These are phyloP conservation scores for Clavelina lepadiformis DNA, from an alignment of 23 tunicate genomes.

Conservation along the genomic window DNA sequence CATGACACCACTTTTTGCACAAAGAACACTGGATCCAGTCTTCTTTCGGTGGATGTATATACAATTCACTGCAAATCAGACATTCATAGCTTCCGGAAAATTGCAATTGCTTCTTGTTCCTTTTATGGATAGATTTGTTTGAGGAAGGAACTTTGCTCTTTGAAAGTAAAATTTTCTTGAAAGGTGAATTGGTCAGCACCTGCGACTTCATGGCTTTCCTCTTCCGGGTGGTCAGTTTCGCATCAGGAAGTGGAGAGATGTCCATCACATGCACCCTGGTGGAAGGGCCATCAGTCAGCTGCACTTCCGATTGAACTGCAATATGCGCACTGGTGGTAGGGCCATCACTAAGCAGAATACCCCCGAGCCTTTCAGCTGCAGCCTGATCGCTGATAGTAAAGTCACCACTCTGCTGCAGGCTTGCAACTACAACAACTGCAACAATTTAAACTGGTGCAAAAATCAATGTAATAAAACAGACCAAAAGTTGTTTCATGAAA, in stretches of 20 bases:
- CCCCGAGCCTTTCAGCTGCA: no score
- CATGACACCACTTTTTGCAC: constrained; percentile 26
- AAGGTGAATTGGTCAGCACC: constrained; percentile 4
- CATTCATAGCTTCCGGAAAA: neutral
- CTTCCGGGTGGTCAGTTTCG: constrained; percentile 1
- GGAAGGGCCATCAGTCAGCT: no score
- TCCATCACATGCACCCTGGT: constrained; percentile 4
- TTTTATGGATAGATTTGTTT: neutral
- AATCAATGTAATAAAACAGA: no score
- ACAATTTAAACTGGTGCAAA: no score
- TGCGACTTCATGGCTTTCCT: constrained; percentile 1
- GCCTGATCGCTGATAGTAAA: no score
- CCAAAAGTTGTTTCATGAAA: no score
- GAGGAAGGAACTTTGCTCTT: neutral
- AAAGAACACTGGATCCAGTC: constrained; percentile 14
- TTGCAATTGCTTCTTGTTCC: neutral
- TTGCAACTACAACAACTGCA: no score
- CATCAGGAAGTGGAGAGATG: constrained; percentile 7
- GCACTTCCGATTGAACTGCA: no score
- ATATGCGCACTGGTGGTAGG: no score
- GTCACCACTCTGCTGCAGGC: no score
- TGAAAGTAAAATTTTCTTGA: constrained; percentile 10
- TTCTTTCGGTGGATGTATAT: constrained; percentile 12
- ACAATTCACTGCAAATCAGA: neutral
- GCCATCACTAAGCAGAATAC: no score